Evolutionary conservation across 2,888 invertebrate genomes (phyloP).

Genomic region (Cylloceria caligata): DNA sequence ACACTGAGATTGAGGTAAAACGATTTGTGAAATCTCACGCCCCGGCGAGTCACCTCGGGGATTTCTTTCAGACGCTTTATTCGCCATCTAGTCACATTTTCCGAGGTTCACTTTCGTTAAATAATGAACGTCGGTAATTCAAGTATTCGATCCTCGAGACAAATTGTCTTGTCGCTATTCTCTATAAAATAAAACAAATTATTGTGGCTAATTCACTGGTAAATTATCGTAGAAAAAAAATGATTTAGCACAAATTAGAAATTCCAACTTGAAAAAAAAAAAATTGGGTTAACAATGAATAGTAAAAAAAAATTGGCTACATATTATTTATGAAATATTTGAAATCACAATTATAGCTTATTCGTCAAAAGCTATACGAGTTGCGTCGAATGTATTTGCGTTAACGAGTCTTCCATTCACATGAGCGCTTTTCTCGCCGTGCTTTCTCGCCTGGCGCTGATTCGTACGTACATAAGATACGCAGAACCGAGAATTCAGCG

Average conservation of each 20-base stretch:
- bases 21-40: conserved; percentile 79
- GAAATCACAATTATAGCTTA: not conserved
- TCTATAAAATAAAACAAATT: not conserved
- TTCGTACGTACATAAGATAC: conserved; percentile 67
- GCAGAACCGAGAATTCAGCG: conserved; percentile 59
- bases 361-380: not conserved
- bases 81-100: conserved; percentile 48
- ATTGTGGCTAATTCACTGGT: not conserved
- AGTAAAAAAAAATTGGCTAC: no score
- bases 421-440: conserved; percentile 9
- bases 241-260: not conserved
- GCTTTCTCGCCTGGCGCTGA: conserved; percentile 7
- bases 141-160: conserved; percentile 1
- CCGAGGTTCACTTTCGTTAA: conserved; percentile 1
- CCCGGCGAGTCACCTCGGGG: conserved; percentile 74
- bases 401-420: conserved; percentile 32
- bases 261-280: not conserved
- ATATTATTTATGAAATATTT: not conserved
- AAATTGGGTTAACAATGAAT: not conserved
- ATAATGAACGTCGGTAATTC: conserved; percentile 9
- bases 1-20: conserved; percentile 80
- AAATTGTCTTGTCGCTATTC: not conserved
- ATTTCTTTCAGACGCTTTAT: conserved; percentile 70
- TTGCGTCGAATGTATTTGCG: conserved; percentile 9
- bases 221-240: not conserved